phyloP scores from a whole-genome alignment of 2,797 vertebrate species.

The Malacoctenus gilli region DNA sequence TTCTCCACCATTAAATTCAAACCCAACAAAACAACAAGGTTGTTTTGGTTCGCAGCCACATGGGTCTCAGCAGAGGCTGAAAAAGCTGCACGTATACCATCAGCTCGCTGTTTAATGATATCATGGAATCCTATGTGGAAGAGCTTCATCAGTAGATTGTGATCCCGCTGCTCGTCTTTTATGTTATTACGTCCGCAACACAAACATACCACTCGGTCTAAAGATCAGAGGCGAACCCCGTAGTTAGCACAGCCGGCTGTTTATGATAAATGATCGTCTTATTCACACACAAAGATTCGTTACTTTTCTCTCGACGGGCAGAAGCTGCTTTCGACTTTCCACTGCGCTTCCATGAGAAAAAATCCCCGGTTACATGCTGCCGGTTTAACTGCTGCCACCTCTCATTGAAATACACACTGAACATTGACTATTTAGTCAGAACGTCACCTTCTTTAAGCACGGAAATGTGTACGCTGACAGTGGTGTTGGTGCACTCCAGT shows the following conservation, averaged over 20 bases:
- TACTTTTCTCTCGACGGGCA: background rate
- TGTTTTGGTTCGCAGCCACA: too few relatives aligned
- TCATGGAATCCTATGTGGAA: background rate
- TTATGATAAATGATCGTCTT: too few relatives aligned
- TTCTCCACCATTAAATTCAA: background rate
- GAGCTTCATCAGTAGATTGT: too few relatives aligned
- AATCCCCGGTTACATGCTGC: too few relatives aligned
- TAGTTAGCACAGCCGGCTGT: background rate
- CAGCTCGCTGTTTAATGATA: background rate
- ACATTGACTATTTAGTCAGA: too few relatives aligned
- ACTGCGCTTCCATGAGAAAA: too few relatives aligned
- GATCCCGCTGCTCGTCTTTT: background rate
- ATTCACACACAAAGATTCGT: background rate
- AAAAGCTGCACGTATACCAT: background rate
- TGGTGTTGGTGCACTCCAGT: too few relatives aligned
- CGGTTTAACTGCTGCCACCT: too few relatives aligned
- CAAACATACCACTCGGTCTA: background rate
- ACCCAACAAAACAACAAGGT: background rate
- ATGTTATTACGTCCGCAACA: background rate
- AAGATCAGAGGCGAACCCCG: too few relatives aligned
- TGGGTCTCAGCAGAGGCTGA: background rate
- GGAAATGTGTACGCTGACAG: too few relatives aligned
- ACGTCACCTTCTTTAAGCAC: too few relatives aligned
- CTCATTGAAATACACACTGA: background rate
- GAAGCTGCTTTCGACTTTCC: too few relatives aligned